Base-by-base conservation (phyloP, 2,797 vertebrate genomes). In the Muscicapa comitata region DNA sequence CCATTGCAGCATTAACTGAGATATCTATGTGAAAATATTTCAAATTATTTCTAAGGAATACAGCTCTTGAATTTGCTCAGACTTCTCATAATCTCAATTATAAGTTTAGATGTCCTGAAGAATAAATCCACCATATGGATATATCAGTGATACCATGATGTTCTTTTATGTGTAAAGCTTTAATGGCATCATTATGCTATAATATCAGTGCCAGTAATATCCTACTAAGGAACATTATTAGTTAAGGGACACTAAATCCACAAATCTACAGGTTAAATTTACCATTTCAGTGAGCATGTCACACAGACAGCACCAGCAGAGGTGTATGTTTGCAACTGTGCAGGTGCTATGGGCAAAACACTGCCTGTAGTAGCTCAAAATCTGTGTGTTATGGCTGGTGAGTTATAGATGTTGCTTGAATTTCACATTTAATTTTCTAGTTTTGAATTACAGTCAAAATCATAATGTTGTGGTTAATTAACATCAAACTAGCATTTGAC, bases 391-490 rank as follows among this genome's bases (percentile, higher is more conserved):
- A 11, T 10, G 43, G 11, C 11, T 88, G n/a, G 9, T 65, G 54
- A 80, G 7, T 54, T 67, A 72, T 8, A 86, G 59, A 40, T 74
- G 67, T 57, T 76, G 10, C 28, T 53, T 84, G 26, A 93, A 74
- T 94, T 73, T 37, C n/a, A 33, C 37, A 58, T 86, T 85, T 59
- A 43, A 59, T 92, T 92, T 90, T 66, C 70, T 88, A 35, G 51
- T 72, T 93, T 79, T 92, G 58, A 84, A 74, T 92, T 83, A 55
- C 74, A 90, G 35, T 72, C 45, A 45, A 79, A 93, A 75, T 45
- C 29, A n/a, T 87, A 75, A 82, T 67, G 53, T 92, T 93, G 40
- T 24, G 3, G n/a, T 86, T 91, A 94, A 92, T 93, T 86, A 75
- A 17, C 35, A 83, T 62, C 43, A 95, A 78, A 66, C 47, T 28